Evolutionary conservation across 2,888 invertebrate species (phyloP).

Genomic region (Macrophya alboannulata): DNA sequence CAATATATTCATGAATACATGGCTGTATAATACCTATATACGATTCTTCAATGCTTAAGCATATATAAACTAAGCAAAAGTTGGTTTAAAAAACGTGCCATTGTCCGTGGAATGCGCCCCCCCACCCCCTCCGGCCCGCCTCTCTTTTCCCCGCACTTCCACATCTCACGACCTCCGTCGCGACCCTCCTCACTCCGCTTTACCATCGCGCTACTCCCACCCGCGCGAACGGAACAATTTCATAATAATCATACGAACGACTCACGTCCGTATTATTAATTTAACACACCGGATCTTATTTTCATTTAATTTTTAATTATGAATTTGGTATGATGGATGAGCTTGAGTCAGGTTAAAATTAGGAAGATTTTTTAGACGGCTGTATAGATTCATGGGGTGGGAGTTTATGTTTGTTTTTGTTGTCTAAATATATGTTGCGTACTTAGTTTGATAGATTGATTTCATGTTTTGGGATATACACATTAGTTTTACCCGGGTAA

Average conservation of each 20-base stretch:
- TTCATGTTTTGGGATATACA: background rate
- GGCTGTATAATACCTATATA: background rate
- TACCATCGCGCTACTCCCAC: constrained; percentile 46
- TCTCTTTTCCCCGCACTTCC: constrained; percentile 56
- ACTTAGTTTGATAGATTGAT: background rate
- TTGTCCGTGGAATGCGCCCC: constrained; percentile 79
- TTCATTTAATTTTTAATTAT: constrained; percentile 16
- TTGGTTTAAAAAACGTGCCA: constrained; percentile 79
- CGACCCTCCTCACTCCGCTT: constrained; percentile 50
- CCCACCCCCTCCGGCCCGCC: constrained; percentile 8
- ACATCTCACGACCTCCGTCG: constrained; percentile 22
- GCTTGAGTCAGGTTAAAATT: background rate
- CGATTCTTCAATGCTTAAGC: constrained; percentile 5
- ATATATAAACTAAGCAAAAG: constrained; percentile 69
- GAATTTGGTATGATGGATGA: background rate
- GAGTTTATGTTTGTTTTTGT: constrained; percentile 2
- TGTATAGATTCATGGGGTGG: background rate
- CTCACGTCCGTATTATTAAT: constrained; percentile 52
- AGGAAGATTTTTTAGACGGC: background rate
- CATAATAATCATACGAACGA: constrained; percentile 72
- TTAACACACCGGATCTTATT: constrained; percentile 46
- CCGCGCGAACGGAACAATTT: constrained; percentile 67
- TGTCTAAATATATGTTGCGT: background rate
- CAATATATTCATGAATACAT: constrained; percentile 4
- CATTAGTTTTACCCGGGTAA: background rate